These are phyloP conservation scores for Microvelia longipes DNA, from an alignment of 1,140 invertebrate genomes.

Conservation along the genomic window DNA sequence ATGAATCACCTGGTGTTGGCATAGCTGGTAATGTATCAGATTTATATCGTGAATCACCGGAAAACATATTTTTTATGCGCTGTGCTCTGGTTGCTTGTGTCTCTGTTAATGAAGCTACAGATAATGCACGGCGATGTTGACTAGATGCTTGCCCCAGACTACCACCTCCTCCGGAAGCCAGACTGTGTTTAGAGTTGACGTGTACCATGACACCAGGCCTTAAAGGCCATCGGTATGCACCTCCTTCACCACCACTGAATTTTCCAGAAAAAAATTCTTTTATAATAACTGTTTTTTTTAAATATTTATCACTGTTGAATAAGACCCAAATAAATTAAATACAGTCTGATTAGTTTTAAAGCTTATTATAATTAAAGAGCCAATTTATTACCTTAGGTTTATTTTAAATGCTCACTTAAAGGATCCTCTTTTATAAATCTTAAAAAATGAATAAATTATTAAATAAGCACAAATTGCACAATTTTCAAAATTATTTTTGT, in stretches of 20 bases:
- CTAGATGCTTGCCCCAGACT: conserved; percentile 15
- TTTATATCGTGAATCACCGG: conserved; percentile 16
- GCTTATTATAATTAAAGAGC: no score
- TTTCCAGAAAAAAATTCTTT: conserved; percentile 20
- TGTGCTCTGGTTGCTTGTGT: conserved; percentile 23
- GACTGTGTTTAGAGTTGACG: conserved; percentile 54
- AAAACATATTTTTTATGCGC: conserved; percentile 25
- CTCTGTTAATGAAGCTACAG: conserved; percentile 15
- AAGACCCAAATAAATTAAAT: background rate
- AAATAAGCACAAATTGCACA: no score
- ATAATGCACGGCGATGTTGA: conserved; percentile 9
- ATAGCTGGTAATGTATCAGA: conserved; percentile 24
- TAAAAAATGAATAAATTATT: no score
- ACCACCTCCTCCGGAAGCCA: conserved; percentile 27
- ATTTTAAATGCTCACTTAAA: no score
- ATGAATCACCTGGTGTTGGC: background rate
- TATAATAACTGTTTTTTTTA: conserved; percentile 4
- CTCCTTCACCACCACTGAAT: conserved; percentile 25
- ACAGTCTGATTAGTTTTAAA: no score
- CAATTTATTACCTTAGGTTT: no score
- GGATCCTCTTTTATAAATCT: no score
- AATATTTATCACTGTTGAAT: background rate
- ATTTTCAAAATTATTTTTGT: no score
- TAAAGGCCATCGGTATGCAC: conserved; percentile 56
- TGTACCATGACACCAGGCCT: conserved; percentile 75